These are phyloP conservation scores for Lytechinus variegatus DNA, from an alignment of 35 echinoderm and acorn worm genomes.

Conservation along the genomic window DNA sequence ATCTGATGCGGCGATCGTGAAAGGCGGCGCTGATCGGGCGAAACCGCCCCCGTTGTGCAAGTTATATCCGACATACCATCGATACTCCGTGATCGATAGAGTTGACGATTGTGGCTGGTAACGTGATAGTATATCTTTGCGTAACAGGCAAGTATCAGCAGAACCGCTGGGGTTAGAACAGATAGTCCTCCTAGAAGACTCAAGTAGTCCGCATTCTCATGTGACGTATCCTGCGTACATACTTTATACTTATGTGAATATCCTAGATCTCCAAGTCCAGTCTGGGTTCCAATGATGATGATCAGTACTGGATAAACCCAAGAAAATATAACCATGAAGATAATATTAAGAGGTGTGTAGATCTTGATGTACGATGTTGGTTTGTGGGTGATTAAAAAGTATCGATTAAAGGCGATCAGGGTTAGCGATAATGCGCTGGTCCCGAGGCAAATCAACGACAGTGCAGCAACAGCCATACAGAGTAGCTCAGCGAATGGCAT, in stretches of 20 bases:
- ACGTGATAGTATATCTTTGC: constrained; percentile 42
- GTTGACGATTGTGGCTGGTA: constrained; percentile 27
- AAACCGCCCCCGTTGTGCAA: not conserved
- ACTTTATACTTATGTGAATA: constrained; percentile 68
- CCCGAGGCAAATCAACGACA: constrained; percentile 62
- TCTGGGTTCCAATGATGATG: constrained; percentile 52
- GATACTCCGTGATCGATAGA: constrained; percentile 28
- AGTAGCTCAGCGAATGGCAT: constrained; percentile 32
- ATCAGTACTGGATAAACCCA: constrained; percentile 68
- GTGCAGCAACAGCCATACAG: constrained; percentile 48
- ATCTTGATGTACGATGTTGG: constrained; percentile 56
- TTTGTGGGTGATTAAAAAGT: constrained; percentile 63
- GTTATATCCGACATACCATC: constrained; percentile 37
- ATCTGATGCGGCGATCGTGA: not conserved
- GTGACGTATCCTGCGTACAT: constrained; percentile 47
- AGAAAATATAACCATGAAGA: constrained; percentile 43
- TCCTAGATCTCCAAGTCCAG: constrained; percentile 58
- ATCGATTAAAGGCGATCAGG: constrained; percentile 70
- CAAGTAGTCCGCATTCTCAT: constrained; percentile 8
- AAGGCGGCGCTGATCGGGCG: not conserved
- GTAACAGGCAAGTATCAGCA: constrained; percentile 26
- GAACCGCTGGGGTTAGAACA: constrained; percentile 13
- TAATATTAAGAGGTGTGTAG: constrained; percentile 60
- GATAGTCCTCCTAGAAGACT: constrained; percentile 1
- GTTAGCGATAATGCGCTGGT: constrained; percentile 67